A percentile compares a stretch with the other conserved stretches of the same genome.
These are phyloP conservation scores for Perca schrenkii DNA, from an alignment of 2,113 vertebrate genomes.

Conservation along the genomic window DNA sequence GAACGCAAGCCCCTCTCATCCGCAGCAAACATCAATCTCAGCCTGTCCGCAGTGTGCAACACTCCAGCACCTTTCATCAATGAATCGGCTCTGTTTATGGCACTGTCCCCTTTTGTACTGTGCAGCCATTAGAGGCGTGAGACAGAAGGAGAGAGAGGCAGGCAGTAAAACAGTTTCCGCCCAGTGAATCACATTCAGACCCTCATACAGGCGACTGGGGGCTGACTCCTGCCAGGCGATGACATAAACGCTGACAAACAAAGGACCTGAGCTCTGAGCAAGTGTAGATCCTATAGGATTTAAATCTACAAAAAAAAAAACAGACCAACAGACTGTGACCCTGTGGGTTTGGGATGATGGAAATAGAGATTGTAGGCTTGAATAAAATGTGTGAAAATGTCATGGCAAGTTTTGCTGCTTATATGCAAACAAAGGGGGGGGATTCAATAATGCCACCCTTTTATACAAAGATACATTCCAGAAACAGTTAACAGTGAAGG, in stretches of 20 bases:
- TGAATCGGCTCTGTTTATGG: conserved; percentile 74
- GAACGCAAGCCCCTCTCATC: conserved; percentile 62
- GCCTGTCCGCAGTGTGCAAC: conserved; percentile 52
- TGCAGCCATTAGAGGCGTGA: conserved; percentile 68
- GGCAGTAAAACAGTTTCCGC: conserved; percentile 83
- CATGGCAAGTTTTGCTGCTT: conserved; percentile 11
- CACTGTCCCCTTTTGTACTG: conserved; percentile 75
- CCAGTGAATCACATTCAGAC: conserved; percentile 84
- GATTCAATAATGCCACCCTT: neutral
- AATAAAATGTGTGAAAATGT: conserved; percentile 11
- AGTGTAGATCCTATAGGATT: conserved; percentile 53
- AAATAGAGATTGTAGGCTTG: neutral
- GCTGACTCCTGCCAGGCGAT: conserved; percentile 79
- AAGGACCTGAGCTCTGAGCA: conserved; percentile 65
- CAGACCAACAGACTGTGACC: conserved; percentile 23
- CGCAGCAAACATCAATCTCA: conserved; percentile 71
- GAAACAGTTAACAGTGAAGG: conserved; percentile 29
- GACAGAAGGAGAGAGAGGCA: conserved; percentile 75
- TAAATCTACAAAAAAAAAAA: conserved; percentile 36
- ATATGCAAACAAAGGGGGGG: conserved; percentile 22
- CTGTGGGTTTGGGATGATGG: conserved; percentile 24
- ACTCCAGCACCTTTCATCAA: conserved; percentile 75
- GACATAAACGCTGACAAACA: conserved; percentile 80
- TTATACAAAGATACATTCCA: conserved; percentile 23
- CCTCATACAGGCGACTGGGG: conserved; percentile 74